These are phyloP conservation scores for Calephelis nemesis DNA, from an alignment of 1,140 invertebrate genomes.

Conservation along the genomic window DNA sequence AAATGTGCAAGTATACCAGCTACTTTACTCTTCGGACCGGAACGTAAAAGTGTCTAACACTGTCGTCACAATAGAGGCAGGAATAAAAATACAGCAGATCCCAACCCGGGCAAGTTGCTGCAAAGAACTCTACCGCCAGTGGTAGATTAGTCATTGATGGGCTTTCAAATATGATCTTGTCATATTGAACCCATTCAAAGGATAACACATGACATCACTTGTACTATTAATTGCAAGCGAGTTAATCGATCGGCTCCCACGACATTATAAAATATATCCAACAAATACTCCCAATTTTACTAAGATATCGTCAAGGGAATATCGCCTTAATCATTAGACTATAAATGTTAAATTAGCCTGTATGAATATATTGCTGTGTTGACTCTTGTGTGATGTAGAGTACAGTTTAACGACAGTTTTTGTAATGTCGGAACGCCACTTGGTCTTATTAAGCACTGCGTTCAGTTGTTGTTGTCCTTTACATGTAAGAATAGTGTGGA, in stretches of 20 bases:
- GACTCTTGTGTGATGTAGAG: constrained; percentile 25
- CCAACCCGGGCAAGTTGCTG: too few relatives aligned
- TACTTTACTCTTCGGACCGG: too few relatives aligned
- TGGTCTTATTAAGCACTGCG: constrained; percentile 62
- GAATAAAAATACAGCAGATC: too few relatives aligned
- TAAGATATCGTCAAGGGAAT: constrained; percentile 20
- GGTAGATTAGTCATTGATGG: constrained; percentile 3
- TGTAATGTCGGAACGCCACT: constrained; percentile 60
- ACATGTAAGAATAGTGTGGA: constrained; percentile 42
- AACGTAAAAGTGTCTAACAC: too few relatives aligned
- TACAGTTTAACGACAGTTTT: constrained; percentile 60
- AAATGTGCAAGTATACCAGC: too few relatives aligned
- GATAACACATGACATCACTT: constrained; percentile 33
- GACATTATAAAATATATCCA: constrained; percentile 37
- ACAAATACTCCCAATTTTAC: constrained; percentile 24
- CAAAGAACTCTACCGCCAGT: too few relatives aligned
- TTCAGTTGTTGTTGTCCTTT: constrained; percentile 39
- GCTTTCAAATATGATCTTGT: constrained; percentile 18
- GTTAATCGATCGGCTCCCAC: constrained; percentile 68
- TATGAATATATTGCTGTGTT: constrained; percentile 11
- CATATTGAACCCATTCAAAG: constrained; percentile 30
- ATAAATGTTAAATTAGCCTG: constrained; percentile 25
- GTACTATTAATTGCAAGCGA: constrained; percentile 57
- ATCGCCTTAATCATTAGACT: background rate
- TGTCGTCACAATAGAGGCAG: too few relatives aligned